Base-by-base conservation (phyloP, 35 echinoderm and acorn worm genomes). In the Heliocidaris erythrogramma region DNA sequence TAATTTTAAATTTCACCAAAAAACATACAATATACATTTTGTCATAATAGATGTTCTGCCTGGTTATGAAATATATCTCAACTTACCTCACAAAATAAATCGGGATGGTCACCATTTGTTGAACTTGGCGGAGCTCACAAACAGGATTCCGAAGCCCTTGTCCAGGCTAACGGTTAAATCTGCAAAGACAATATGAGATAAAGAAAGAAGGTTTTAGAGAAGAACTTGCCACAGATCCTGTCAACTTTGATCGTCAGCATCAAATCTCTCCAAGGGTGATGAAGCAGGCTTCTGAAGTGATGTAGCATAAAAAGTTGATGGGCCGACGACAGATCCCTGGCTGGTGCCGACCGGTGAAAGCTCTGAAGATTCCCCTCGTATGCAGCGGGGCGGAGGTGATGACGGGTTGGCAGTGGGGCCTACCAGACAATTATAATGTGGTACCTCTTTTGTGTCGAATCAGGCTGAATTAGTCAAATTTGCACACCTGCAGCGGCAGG, bases 381-480 rank as follows among this genome's bases (percentile, higher is more conserved):
- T 14, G 31, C 87, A 89, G 87, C 31, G 18, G 47, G 87, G 31
- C 87, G 87, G 47, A 48, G 87, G 87, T 89, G 87, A 17, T 89
- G 87, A 89, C 31, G 47, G 87, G 87, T 89, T n/a, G 31, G 87
- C 47, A 48, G 47, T 6, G 47, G 31, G 31, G 87, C 87, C 87
- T 89, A 32, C 18, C 31, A 89, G 87, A 89, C 87, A 89, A 89
- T 89, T 48, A 48, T 89, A 47, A 89, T 48, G 17, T 32, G 87
- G 47, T 32, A 89, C 31, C 87, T 32, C 87, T 89, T 78, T 89
- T 89, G 87, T 89, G 87, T 89, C 87, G 47, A 89, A 89, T 89
- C 87, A 48, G 87, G 87, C 31, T 47, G 87, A 89, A 89, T 89
- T 89, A 89, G 87, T 32, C 87, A 89, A 89, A 89, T 89, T 89